phyloP scores from a whole-genome alignment of 2,888 invertebrate species.

The Agapetus fuscipes region DNA sequence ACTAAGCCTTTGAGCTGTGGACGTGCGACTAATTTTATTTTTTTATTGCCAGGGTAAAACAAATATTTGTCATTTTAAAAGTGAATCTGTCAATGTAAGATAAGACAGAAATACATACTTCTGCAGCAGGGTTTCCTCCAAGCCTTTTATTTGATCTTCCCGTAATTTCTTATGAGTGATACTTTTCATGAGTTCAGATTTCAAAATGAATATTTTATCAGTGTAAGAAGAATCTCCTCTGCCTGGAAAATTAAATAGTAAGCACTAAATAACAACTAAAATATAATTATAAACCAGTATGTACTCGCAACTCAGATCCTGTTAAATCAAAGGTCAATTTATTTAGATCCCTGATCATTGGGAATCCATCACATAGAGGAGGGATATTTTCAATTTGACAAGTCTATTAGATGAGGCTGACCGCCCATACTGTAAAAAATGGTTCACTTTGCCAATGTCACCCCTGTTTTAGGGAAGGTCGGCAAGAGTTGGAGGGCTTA shows the following conservation, averaged over 20 bases:
- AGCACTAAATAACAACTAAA: not conserved
- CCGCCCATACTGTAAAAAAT: no score
- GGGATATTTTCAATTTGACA: no score
- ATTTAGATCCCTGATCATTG: no score
- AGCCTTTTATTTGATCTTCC: conserved; percentile 40
- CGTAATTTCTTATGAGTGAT: conserved; percentile 35
- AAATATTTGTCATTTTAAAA: no score
- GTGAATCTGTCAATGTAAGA: not conserved
- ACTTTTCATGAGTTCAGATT: conserved; percentile 34
- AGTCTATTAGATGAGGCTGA: no score
- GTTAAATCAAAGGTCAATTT: not conserved
- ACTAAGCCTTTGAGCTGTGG: no score
- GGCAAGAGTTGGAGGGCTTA: no score
- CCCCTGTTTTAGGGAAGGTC: no score
- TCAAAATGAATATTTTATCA: conserved; percentile 14
- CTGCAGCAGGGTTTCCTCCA: conserved; percentile 31
- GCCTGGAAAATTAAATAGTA: conserved; percentile 8
- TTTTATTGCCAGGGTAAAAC: no score
- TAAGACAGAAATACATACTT: conserved; percentile 19
- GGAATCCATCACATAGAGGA: no score
- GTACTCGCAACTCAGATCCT: not conserved
- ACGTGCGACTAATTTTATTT: no score
- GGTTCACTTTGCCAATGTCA: no score
- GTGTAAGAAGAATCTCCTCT: conserved; percentile 13
- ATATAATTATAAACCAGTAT: not conserved